A percentile compares a stretch with the other conserved stretches of the same genome.
phyloP scores from a whole-genome alignment of 2,888 invertebrate genomes.

The Leptinotarsa juncta region DNA sequence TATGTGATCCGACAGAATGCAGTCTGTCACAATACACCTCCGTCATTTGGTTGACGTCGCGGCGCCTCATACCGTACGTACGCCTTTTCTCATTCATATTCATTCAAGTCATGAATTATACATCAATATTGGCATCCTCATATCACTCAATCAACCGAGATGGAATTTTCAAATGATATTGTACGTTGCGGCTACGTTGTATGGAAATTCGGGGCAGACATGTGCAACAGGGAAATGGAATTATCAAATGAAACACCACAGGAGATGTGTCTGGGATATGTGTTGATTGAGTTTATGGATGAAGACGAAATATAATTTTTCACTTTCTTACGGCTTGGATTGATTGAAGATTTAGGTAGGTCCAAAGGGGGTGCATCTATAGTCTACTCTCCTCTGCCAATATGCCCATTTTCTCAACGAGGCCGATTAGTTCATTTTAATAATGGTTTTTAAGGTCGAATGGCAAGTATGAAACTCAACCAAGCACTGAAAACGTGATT shows the following conservation, averaged over 20 bases:
- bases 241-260: background rate
- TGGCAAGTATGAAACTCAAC: no score
- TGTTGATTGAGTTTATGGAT: background rate
- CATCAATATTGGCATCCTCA: slow-evolving; percentile 35
- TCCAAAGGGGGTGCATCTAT: no score
- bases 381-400: no score
- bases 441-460: no score
- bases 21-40: slow-evolving; percentile 31
- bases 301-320: background rate
- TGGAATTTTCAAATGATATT: slow-evolving; percentile 30
- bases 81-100: slow-evolving; percentile 39
- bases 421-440: no score
- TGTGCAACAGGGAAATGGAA: slow-evolving; percentile 8
- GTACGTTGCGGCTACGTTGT: slow-evolving; percentile 10
- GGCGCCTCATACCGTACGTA: slow-evolving; percentile 13
- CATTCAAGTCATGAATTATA: slow-evolving; percentile 39
- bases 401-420: no score
- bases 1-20: slow-evolving; percentile 26
- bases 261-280: background rate
- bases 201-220: slow-evolving; percentile 2
- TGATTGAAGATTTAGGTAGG: no score
- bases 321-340: background rate
- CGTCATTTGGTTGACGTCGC: slow-evolving; percentile 19
- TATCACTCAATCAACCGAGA: slow-evolving; percentile 35
- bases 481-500: no score